Evolutionary conservation across 2,888 invertebrate genomes (phyloP).

Genomic region (Drosophila kanekoi): DNA sequence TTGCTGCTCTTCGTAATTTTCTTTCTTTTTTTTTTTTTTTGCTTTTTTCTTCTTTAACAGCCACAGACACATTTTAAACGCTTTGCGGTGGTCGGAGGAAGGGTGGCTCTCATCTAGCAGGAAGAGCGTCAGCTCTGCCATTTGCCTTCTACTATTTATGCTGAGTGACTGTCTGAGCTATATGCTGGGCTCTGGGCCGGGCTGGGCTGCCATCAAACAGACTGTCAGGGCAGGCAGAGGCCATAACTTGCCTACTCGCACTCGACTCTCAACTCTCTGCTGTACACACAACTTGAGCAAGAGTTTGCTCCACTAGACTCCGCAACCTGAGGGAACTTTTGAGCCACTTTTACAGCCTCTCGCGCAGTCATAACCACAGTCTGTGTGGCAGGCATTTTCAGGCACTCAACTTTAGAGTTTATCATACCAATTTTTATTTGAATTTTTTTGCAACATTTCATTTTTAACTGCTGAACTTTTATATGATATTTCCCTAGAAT

Average conservation of each 20-base stretch:
- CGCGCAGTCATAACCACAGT: slow-evolving; percentile 54
- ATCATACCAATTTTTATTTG: slow-evolving; percentile 63
- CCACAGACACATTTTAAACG: slow-evolving; percentile 64
- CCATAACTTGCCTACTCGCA: slow-evolving; percentile 20
- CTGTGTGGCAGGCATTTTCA: slow-evolving; percentile 18
- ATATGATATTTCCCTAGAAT: slow-evolving; percentile 51
- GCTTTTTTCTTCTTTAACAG: slow-evolving; percentile 12
- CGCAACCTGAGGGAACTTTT: slow-evolving; percentile 39
- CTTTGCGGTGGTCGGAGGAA: slow-evolving; percentile 15
- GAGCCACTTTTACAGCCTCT: slow-evolving; percentile 58
- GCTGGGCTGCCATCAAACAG: slow-evolving; percentile 50
- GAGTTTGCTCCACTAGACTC: slow-evolving; percentile 26
- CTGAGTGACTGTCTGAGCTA: slow-evolving; percentile 66
- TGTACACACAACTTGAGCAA: slow-evolving; percentile 38
- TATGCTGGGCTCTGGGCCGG: slow-evolving; percentile 5
- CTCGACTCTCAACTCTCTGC: slow-evolving; percentile 23
- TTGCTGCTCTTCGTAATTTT: slow-evolving; percentile 25
- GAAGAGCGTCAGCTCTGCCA: slow-evolving; percentile 30
- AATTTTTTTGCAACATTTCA: slow-evolving; percentile 74
- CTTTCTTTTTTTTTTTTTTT: slow-evolving; percentile 2
- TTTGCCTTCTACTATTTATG: slow-evolving; percentile 60
- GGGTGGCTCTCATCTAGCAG: slow-evolving; percentile 30
- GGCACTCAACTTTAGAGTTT: slow-evolving; percentile 38
- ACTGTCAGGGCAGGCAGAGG: neutral
- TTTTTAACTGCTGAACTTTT: slow-evolving; percentile 80